phyloP scores from a whole-genome alignment of 2,888 invertebrate genomes.

The Scaeva pyrastri region DNA sequence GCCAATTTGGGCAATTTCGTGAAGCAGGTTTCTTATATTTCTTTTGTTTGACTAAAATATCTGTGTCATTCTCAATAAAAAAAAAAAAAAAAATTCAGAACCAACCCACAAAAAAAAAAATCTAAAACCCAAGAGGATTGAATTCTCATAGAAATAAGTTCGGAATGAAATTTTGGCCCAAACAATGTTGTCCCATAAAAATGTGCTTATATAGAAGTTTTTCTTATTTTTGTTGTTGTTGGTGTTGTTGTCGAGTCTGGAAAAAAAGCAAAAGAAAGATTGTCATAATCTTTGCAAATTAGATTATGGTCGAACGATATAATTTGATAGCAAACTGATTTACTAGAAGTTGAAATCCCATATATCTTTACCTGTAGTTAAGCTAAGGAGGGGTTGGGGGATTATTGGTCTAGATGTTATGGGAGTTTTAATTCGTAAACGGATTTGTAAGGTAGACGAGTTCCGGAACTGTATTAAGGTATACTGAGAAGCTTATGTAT shows the following conservation, averaged over 20 bases:
- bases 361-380: too few species aligned
- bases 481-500: too few species aligned
- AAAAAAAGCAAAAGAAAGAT: not conserved
- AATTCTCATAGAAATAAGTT: slow-evolving; percentile 45
- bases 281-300: slow-evolving; percentile 25
- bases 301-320: slow-evolving; percentile 18
- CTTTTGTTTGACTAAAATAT: slow-evolving; percentile 28
- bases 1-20: slow-evolving; percentile 67
- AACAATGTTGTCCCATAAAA: slow-evolving; percentile 22
- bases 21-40: slow-evolving; percentile 44
- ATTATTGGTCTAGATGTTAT: too few species aligned
- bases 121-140: slow-evolving; percentile 28
- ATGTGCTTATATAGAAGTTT: not conserved
- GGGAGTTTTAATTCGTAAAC: not conserved
- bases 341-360: not conserved
- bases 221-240: not conserved
- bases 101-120: not conserved
- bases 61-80: slow-evolving; percentile 11
- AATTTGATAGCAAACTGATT: slow-evolving; percentile 24
- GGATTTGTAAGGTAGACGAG: not conserved
- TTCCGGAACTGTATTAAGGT: too few species aligned
- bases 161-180: slow-evolving; percentile 16
- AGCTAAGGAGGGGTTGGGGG: not conserved
- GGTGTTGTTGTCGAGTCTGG: not conserved
- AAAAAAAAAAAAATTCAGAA: not conserved